Base-by-base conservation (phyloP, 2,797 vertebrate species). In the Peromyscus eremicus region DNA sequence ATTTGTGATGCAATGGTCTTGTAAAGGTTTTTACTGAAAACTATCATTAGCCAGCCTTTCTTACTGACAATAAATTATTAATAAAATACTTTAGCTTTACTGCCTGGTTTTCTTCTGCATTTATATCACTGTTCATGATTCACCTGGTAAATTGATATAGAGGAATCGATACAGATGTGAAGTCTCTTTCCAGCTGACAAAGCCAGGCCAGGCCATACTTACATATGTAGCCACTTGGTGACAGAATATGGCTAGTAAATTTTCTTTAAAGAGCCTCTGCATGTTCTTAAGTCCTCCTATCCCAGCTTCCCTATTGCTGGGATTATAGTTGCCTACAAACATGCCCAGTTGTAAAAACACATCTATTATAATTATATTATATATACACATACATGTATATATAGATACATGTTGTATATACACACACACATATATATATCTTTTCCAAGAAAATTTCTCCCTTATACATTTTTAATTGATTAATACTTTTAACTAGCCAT, bases 51-150 rank as follows among this genome's bases (percentile, higher is more conserved):
- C 99, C 99, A 99, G 99, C 99, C 99, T 99, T 99, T 99, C 99
- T 99, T 99, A 99, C 99, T 99, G 99, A 99, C 99, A 99, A 99
- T 99, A 99, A 99, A 99, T 99, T 99, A 99, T 99, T 99, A 99
- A 99, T 99, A 99, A 99, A 99, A 99, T 98, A 99, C 98, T 97
- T 98, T 97, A 98, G 98, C 97, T 92, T 96, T 93, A 85, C 91
- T 96, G 98, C 98, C 97, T 97, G 95, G 98, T 98, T 94, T 96
- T 98, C 97, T 97, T 97, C 94, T 94, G 29, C 97, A 60, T 96
- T 95, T 94, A 60, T 94, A 88, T 82, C 62, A 34, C 8, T 86
- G 52, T 88, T 91, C 19, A 62, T 37, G 83, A 92, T 89, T 91
- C 12, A 46, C 40, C 70, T 57, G 52, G 21, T 60, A 34, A 91